phyloP scores from a whole-genome alignment of 1,140 invertebrate species.

The Papilio dardanus region DNA sequence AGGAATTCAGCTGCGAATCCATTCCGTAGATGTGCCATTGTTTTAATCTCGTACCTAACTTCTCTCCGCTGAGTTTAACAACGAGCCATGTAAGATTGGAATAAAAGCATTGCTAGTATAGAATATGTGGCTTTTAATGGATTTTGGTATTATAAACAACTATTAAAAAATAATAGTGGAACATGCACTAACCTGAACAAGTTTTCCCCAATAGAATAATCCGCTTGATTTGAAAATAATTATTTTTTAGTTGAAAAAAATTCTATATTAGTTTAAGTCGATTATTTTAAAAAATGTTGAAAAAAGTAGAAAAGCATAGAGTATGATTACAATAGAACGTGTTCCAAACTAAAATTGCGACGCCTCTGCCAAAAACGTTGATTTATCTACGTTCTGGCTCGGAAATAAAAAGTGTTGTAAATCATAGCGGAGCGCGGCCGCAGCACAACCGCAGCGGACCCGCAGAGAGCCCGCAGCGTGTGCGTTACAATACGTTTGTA shows the following conservation, averaged over 20 bases:
- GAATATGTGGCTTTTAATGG: conserved; percentile 4
- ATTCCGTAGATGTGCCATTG: conserved; percentile 7
- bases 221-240: neutral
- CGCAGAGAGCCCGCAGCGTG: neutral
- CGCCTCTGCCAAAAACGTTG: conserved; percentile 24
- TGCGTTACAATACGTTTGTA: conserved; percentile 26
- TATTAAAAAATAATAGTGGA: too few species aligned
- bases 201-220: too few species aligned
- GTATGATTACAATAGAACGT: conserved; percentile 17
- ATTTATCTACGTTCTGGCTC: conserved; percentile 24
- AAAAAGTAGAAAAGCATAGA: neutral
- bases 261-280: too few species aligned
- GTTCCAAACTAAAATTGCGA: conserved; percentile 19
- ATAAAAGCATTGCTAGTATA: neutral
- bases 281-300: neutral
- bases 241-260: neutral
- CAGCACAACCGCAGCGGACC: conserved; percentile 1
- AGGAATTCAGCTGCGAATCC: conserved; percentile 14
- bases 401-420: conserved; percentile 44
- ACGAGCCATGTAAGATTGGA: neutral
- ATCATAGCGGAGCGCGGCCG: conserved; percentile 44
- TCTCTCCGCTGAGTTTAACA: neutral
- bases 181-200: too few species aligned
- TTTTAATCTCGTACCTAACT: conserved; percentile 12
- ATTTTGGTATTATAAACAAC: too few species aligned